phyloP scores from a whole-genome alignment of 2,888 invertebrate species.

The Trypoxylon attenuatum region DNA sequence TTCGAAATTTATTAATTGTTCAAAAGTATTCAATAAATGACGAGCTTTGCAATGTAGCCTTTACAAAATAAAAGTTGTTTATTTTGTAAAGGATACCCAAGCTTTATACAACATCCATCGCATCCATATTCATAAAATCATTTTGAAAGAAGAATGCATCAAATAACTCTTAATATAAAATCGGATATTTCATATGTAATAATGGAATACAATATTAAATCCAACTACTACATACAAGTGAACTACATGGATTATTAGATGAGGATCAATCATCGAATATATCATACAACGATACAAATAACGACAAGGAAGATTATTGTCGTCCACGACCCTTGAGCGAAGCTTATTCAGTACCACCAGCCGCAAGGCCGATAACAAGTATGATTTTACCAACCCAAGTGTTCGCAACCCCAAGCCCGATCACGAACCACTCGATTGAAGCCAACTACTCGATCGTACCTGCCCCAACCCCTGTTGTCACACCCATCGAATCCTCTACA shows the following conservation, averaged over 20 bases:
- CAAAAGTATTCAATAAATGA: neutral
- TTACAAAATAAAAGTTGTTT: neutral
- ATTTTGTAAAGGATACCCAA: no score
- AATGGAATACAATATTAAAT: no score
- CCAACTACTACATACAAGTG: no score
- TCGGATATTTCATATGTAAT: no score
- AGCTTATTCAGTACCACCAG: constrained; percentile 76
- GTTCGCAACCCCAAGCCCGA: constrained; percentile 46
- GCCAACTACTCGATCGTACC: constrained; percentile 66
- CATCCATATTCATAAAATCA: no score
- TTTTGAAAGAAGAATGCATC: no score
- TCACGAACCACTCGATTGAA: constrained; percentile 49
- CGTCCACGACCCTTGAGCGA: constrained; percentile 74
- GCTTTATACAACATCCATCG: no score
- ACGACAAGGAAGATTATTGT: constrained; percentile 73
- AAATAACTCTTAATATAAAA: no score
- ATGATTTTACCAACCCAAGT: constrained; percentile 55
- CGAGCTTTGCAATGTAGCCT: neutral
- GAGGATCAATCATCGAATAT: constrained; percentile 27
- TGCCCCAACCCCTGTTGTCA: constrained; percentile 60
- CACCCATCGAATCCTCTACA: constrained; percentile 39
- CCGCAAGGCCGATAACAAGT: constrained; percentile 71
- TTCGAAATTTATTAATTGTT: neutral
- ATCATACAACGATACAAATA: constrained; percentile 42
- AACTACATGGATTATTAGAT: constrained; percentile 12